Percentiles rank a stretch among this genome's conserved stretches.
phyloP scores from a whole-genome alignment of 2,797 vertebrate species.

The Sebastes ruberrimus region DNA sequence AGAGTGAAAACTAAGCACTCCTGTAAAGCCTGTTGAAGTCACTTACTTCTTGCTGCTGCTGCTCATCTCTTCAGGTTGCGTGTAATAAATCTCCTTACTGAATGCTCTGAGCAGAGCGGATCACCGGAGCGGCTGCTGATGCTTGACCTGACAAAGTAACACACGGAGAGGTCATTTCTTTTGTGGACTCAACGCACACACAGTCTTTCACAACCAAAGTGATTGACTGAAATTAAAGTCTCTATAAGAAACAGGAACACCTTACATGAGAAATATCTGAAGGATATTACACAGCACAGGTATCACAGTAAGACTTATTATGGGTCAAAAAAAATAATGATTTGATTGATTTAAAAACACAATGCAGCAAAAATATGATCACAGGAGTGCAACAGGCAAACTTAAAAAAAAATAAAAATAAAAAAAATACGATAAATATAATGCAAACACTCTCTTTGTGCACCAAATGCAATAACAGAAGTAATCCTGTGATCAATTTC shows the following conservation, averaged over 20 bases:
- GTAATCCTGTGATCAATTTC: neutral
- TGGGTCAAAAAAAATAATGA: neutral
- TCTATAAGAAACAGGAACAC: neutral
- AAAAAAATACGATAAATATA: neutral
- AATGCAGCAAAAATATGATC: neutral
- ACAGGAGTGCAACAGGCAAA: neutral
- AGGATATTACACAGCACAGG: neutral
- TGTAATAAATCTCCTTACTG: slow-evolving; percentile 29
- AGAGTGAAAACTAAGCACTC: neutral
- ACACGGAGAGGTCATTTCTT: slow-evolving; percentile 17
- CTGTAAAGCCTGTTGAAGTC: neutral
- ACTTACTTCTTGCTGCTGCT: slow-evolving; percentile 79
- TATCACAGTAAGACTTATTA: neutral
- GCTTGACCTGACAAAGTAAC: slow-evolving; percentile 51
- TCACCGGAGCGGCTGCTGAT: slow-evolving; percentile 47
- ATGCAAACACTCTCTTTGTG: neutral
- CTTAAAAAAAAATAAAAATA: neutral
- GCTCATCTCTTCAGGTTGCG: slow-evolving; percentile 70
- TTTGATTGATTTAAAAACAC: neutral
- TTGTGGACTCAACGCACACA: neutral
- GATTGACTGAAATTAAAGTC: neutral
- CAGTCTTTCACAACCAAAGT: neutral
- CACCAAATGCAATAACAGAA: neutral
- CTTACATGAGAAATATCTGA: neutral
- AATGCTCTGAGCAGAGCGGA: slow-evolving; percentile 47